phyloP scores from a whole-genome alignment of 1,140 invertebrate species.

The Atta cephalotes region DNA sequence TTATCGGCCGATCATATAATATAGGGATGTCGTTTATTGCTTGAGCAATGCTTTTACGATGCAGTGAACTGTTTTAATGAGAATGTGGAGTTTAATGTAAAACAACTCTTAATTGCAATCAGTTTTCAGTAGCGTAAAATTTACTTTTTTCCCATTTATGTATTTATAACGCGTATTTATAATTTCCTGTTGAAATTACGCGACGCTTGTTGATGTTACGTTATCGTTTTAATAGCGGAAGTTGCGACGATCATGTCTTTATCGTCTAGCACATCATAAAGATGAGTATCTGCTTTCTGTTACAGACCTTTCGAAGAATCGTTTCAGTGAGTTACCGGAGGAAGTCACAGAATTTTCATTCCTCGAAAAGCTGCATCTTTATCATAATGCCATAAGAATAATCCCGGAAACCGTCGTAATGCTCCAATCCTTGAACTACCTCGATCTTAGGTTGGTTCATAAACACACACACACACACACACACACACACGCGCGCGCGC shows the following conservation, averaged over 20 bases:
- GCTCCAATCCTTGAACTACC: conserved; percentile 94
- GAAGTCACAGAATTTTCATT: conserved; percentile 95
- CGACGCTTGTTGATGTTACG: neutral
- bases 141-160: neutral
- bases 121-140: neutral
- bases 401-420: conserved; percentile 94
- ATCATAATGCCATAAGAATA: conserved; percentile 95
- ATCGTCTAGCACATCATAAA: conserved; percentile 30
- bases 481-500: neutral
- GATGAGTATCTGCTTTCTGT: conserved; percentile 81
- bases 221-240: neutral
- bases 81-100: neutral
- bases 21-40: conserved; percentile 36
- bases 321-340: conserved; percentile 94
- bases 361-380: conserved; percentile 94
- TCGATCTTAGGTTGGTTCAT: conserved; percentile 92
- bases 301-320: conserved; percentile 97
- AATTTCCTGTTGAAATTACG: conserved; percentile 20
- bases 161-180: neutral
- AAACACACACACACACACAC: neutral
- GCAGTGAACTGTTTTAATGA: neutral
- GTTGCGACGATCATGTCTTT: neutral
- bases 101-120: conserved; percentile 20
- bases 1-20: conserved; percentile 26
- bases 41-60: conserved; percentile 11